Conservation (phyloP, 2,113 vertebrate species). For the Oncorhynchus mykiss region DNA sequence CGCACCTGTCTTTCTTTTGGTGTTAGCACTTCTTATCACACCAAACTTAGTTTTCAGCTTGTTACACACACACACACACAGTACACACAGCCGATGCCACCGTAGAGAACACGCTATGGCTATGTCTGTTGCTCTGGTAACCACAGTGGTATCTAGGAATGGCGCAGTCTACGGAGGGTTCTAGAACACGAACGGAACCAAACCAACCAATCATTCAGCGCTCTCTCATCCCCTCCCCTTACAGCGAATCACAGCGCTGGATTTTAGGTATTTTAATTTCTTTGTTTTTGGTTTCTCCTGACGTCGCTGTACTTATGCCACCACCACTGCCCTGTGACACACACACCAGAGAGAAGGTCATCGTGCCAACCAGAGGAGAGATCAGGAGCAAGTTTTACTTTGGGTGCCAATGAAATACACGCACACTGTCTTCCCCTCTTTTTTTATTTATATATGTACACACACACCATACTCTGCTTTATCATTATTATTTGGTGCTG, state of each 20-base stretch:
- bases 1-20: constrained; percentile 55
- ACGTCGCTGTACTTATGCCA: constrained; percentile 58
- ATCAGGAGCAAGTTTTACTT: constrained; percentile 63
- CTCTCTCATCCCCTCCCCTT: no score
- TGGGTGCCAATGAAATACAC: constrained; percentile 63
- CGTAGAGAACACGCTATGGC: constrained; percentile 13
- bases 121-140: constrained; percentile 43
- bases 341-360: constrained; percentile 42
- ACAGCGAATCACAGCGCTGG: constrained; percentile 16
- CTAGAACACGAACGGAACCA: no score
- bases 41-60: constrained; percentile 30
- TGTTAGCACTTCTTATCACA: background rate
- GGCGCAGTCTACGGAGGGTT: background rate
- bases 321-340: constrained; percentile 42
- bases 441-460: no score
- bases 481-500: constrained; percentile 55
- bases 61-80: constrained; percentile 35
- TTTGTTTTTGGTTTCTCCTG: constrained; percentile 1
- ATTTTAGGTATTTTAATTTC: constrained; percentile 38
- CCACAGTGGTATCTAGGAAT: constrained; percentile 28
- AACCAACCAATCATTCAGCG: background rate
- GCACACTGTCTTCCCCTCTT: constrained; percentile 12
- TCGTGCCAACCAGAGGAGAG: constrained; percentile 51
- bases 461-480: constrained; percentile 44
- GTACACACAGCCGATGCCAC: background rate